These are phyloP conservation scores for Apis laboriosa DNA, from an alignment of 1,140 invertebrate genomes.

Conservation along the genomic window DNA sequence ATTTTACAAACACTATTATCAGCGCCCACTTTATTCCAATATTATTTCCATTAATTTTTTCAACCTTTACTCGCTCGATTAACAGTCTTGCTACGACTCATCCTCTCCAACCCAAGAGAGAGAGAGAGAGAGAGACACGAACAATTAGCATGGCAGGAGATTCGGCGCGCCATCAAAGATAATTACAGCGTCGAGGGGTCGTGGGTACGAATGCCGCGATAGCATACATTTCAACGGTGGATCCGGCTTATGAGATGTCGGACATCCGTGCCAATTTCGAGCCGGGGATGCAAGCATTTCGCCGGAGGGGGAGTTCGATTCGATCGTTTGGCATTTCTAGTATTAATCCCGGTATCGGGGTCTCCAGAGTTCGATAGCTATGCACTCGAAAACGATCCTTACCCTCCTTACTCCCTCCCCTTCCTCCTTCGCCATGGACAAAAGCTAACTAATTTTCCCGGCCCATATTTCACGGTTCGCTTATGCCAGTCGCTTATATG, in stretches of 20 bases:
- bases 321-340: slow-evolving; percentile 47
- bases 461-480: neutral
- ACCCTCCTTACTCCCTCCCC: too few relatives aligned
- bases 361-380: slow-evolving; percentile 5
- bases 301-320: slow-evolving; percentile 25
- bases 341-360: slow-evolving; percentile 36
- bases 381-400: slow-evolving; percentile 16
- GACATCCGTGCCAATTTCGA: slow-evolving; percentile 47
- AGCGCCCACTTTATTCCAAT: too few relatives aligned
- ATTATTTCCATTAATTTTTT: too few relatives aligned
- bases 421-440: neutral
- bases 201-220: slow-evolving; percentile 18
- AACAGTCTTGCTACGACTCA: neutral
- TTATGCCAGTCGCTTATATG: too few relatives aligned
- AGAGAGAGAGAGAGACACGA: neutral
- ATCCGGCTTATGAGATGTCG: slow-evolving; percentile 44
- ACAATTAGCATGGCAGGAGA: slow-evolving; percentile 51
- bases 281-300: slow-evolving; percentile 32
- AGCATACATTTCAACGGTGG: slow-evolving; percentile 36
- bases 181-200: slow-evolving; percentile 43
- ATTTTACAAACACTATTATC: too few relatives aligned
- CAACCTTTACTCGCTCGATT: neutral
- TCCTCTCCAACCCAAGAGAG: too few relatives aligned
- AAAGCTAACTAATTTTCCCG: slow-evolving; percentile 22
- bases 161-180: slow-evolving; percentile 45